Conservation (phyloP, 2,888 invertebrate species). For the Dryomyza anilis region DNA sequence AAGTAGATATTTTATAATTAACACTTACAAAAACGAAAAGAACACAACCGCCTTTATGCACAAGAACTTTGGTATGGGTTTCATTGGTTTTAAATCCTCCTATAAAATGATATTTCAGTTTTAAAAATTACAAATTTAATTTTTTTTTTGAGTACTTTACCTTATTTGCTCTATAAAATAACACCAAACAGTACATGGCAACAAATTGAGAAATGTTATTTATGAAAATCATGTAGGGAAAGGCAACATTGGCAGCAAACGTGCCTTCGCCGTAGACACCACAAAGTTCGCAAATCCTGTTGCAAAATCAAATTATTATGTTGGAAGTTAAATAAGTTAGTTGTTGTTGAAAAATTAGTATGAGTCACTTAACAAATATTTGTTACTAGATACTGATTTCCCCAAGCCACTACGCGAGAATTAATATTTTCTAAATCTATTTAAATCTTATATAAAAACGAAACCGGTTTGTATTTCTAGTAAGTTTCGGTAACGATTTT, state of each 20-base stretch:
- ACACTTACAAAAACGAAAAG: slow-evolving; percentile 92
- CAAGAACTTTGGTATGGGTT: slow-evolving; percentile 92
- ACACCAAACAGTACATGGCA: slow-evolving; percentile 94
- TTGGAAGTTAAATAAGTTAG: not conserved
- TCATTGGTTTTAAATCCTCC: slow-evolving; percentile 84
- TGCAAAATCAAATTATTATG: not conserved
- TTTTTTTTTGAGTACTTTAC: slow-evolving; percentile 53
- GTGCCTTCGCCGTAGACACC: slow-evolving; percentile 91
- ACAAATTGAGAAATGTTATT: slow-evolving; percentile 95
- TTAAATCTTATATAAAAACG: no score
- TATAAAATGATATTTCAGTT: slow-evolving; percentile 27
- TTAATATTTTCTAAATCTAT: not conserved
- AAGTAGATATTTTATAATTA: no score
- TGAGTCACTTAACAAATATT: not conserved
- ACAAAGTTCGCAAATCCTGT: slow-evolving; percentile 82
- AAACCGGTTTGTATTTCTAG: no score
- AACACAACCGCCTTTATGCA: slow-evolving; percentile 98
- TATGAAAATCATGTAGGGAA: slow-evolving; percentile 84
- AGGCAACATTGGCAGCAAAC: slow-evolving; percentile 83
- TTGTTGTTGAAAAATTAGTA: not conserved
- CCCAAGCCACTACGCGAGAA: no score
- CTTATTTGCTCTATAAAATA: slow-evolving; percentile 90
- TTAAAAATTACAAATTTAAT: not conserved
- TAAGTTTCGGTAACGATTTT: no score
- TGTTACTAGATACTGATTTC: not conserved